Conservation (phyloP, 1,140 invertebrate genomes). For the Tetragnatha versicolor region DNA sequence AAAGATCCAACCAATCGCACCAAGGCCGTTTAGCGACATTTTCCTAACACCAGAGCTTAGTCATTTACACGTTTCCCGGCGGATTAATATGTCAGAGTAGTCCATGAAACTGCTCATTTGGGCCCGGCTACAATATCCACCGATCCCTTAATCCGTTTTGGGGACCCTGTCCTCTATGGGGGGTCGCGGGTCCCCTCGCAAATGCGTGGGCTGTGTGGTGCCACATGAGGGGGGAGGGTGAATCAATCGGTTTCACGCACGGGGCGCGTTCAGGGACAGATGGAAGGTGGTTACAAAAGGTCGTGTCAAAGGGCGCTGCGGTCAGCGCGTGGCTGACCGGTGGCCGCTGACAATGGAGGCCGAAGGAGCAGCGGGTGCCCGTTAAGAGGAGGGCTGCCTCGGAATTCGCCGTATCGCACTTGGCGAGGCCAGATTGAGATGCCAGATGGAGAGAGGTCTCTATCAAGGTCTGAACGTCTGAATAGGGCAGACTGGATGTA, state of each 20-base stretch:
- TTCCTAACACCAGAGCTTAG: conserved; percentile 2
- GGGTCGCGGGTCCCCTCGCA: not conserved
- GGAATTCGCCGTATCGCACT: too few relatives aligned
- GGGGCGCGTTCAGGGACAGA: conserved; percentile 7
- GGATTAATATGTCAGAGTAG: conserved; percentile 45
- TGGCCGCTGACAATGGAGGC: not conserved
- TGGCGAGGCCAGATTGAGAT: too few relatives aligned
- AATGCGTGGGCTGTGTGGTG: conserved; percentile 7
- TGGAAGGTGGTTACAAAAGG: conserved; percentile 42
- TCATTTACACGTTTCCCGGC: conserved; percentile 29
- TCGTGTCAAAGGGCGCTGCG: conserved; percentile 31
- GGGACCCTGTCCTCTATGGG: not conserved
- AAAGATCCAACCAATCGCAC: not conserved
- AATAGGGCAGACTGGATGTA: too few relatives aligned
- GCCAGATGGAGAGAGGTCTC: too few relatives aligned
- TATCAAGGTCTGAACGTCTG: too few relatives aligned
- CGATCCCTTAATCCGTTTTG: conserved; percentile 1
- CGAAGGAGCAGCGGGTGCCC: not conserved
- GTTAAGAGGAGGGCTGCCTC: not conserved
- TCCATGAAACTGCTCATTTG: conserved; percentile 39
- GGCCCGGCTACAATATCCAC: not conserved
- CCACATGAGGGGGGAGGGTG: not conserved
- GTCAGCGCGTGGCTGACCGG: conserved; percentile 31
- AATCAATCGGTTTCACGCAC: conserved; percentile 45
- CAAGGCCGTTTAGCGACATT: conserved; percentile 10